Base-by-base conservation (phyloP, 1,140 invertebrate species). In the Ceratoteleas bidentatus region DNA sequence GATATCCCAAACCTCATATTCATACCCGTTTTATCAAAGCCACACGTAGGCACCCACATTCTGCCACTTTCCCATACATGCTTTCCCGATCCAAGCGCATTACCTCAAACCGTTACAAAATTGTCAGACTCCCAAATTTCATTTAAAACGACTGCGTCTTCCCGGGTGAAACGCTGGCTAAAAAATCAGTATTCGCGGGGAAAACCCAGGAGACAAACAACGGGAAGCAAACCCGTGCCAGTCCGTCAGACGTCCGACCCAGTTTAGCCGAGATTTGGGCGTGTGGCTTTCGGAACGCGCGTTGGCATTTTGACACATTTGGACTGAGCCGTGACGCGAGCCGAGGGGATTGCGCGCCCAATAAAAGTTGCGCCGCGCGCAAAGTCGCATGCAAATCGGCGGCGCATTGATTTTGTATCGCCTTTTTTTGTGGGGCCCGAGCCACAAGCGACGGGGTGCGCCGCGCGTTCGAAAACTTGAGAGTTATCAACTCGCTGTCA, bases 331-430 rank as follows among this genome's bases (percentile, higher is more conserved):
- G 65, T 62, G 57, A 77, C 74, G 74, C 50, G 57, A n/a, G 24
- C 16, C 33, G 50, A 77, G 43, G 65, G 65, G 38, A 24, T 24
- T 24, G 4, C 16, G 65, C 64, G 40, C 56, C 60, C 47, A 65
- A 79, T 72, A 79, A 70, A 66, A 66, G 57, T n/a, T 50, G 24
- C 34, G 10, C 33, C 2, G 10, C 38, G 34, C 10, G 11, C 32
- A 32, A 52, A 69, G 58, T 64, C 24, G 3, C 10, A 78, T 70
- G 75, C 53, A 70, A 78, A 78, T 78, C n/a, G 15, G 8, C 47
- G 66, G 34, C 52, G 47, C 85, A 87, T 88, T 86, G 87, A 88
- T 87, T 88, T 87, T 84, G 84, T 85, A 86, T 88, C 78, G 61
- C 40, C 75, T 85, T 82, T 69, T 85, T 82, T 69, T 4, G 49